Percentiles rank a stretch among this genome's conserved stretches.
phyloP scores from a whole-genome alignment of 2,888 invertebrate species.

The Pseudanteris insignis region DNA sequence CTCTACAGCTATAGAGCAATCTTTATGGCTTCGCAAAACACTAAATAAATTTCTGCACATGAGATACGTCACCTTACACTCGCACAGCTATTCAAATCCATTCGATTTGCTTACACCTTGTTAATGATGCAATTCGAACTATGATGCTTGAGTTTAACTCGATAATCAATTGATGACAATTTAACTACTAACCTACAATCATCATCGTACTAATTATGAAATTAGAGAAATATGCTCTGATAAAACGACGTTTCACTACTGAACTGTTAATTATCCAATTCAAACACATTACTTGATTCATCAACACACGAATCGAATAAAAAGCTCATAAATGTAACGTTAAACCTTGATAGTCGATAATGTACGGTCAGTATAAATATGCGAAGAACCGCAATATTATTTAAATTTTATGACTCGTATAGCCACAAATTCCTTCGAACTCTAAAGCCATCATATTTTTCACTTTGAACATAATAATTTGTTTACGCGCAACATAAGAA shows the following conservation, averaged over 20 bases:
- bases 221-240: conserved; percentile 7
- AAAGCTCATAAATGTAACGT: conserved; percentile 43
- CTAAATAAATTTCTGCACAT: conserved; percentile 57
- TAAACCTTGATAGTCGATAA: conserved; percentile 43
- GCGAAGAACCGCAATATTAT: conserved; percentile 39
- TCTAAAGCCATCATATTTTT: conserved; percentile 40
- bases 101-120: too few species aligned
- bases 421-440: conserved; percentile 30
- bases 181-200: too few species aligned
- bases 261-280: conserved; percentile 17
- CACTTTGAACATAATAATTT: conserved; percentile 37
- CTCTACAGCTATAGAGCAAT: conserved; percentile 50
- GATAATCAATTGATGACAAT: too few species aligned
- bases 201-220: conserved; percentile 9
- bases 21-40: conserved; percentile 61
- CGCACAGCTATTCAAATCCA: too few species aligned
- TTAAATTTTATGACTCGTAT: conserved; percentile 38
- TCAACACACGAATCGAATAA: conserved; percentile 40
- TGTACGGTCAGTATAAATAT: conserved; percentile 40
- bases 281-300: conserved; percentile 24
- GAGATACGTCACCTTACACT: conserved; percentile 33
- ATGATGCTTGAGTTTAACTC: too few species aligned
- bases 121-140: too few species aligned
- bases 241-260: conserved; percentile 28
- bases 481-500: too few species aligned